Evolutionary conservation across 2,797 vertebrate species (phyloP).

Genomic region (Eptatretus atami): DNA sequence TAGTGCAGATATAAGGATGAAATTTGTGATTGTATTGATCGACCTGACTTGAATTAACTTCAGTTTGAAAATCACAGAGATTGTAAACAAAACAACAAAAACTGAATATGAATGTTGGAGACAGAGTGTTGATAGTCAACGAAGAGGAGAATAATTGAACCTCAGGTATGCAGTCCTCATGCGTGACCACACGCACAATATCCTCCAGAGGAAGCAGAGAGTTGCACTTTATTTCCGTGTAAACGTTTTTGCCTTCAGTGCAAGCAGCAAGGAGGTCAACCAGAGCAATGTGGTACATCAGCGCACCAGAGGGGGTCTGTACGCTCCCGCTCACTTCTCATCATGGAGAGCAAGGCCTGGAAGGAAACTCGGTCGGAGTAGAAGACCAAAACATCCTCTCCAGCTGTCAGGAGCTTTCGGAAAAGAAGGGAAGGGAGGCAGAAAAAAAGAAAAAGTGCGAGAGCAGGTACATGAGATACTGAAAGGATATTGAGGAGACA

Average conservation of each 20-base stretch:
- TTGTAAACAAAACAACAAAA: no score
- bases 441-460: background rate
- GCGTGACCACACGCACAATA: slow-evolving; percentile 61
- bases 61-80: no score
- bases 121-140: background rate
- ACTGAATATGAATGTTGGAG: background rate
- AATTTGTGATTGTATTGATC: no score
- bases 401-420: slow-evolving; percentile 45
- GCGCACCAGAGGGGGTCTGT: slow-evolving; percentile 28
- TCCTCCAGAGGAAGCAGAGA: slow-evolving; percentile 76
- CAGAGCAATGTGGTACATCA: slow-evolving; percentile 57
- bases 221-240: slow-evolving; percentile 90
- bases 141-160: slow-evolving; percentile 14
- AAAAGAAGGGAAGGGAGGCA: background rate
- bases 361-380: slow-evolving; percentile 85
- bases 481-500: no score
- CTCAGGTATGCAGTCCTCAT: slow-evolving; percentile 59
- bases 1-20: no score
- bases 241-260: slow-evolving; percentile 82
- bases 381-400: slow-evolving; percentile 80
- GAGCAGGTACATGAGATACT: no score
- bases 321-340: slow-evolving; percentile 46
- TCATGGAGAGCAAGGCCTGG: slow-evolving; percentile 46
- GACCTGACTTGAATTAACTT: no score
- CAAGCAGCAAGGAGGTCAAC: slow-evolving; percentile 74